Percentiles rank a stretch among this genome's conserved stretches.
These are phyloP conservation scores for Euschistus heros DNA, from an alignment of 1,140 invertebrate genomes.

Conservation along the genomic window DNA sequence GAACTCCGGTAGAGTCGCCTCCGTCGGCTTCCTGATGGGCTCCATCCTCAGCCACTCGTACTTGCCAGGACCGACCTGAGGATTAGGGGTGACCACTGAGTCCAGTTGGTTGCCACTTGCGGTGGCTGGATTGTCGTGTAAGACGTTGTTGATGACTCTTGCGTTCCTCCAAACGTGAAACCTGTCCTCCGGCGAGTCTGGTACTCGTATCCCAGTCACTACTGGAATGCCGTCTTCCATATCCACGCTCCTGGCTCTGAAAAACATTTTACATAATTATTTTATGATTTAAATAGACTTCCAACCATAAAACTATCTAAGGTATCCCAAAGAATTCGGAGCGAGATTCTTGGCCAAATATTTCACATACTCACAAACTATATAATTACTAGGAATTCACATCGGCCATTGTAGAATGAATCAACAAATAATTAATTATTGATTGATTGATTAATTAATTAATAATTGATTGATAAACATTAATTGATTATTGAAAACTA, in stretches of 20 bases:
- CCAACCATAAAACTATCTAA: too few relatives aligned
- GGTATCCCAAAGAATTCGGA: too few relatives aligned
- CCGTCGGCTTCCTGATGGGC: conserved; percentile 16
- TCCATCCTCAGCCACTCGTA: conserved; percentile 28
- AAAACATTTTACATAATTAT: neutral
- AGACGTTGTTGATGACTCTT: conserved; percentile 66
- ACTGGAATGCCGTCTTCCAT: conserved; percentile 55
- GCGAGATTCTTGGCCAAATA: conserved; percentile 47
- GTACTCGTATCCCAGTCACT: conserved; percentile 66
- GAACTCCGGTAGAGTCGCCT: conserved; percentile 39
- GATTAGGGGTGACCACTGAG: neutral
- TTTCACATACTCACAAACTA: conserved; percentile 42
- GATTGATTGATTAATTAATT: too few relatives aligned
- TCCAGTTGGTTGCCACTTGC: neutral
- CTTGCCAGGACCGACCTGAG: neutral
- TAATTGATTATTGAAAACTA: too few relatives aligned
- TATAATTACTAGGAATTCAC: too few relatives aligned
- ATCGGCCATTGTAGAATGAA: too few relatives aligned
- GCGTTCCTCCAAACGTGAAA: conserved; percentile 71
- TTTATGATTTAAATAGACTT: too few relatives aligned
- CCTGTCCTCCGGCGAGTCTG: conserved; percentile 69
- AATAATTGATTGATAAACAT: too few relatives aligned
- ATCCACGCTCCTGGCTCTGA: conserved; percentile 9
- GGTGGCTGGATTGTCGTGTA: neutral
- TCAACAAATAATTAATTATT: too few relatives aligned